Evolutionary conservation across 2,113 vertebrate species (phyloP), one percentile per base, ranked within the genome.

Genomic region (Heterotilapia buettikoferi): DNA sequence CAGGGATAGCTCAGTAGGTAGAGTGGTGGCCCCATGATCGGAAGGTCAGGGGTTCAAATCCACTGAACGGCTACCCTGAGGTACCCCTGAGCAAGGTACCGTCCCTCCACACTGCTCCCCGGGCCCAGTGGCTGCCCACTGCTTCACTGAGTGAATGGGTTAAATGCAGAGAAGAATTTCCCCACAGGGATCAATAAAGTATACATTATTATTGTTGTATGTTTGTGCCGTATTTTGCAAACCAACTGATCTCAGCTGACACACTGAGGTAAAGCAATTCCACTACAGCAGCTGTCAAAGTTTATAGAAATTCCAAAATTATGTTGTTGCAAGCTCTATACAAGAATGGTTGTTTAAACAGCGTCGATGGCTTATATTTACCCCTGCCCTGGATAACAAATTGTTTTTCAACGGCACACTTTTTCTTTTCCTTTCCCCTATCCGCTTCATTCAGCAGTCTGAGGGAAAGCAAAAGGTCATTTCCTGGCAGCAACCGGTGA

Each of bases 401-500:
- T 85, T 21, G 5, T 47, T 87, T 53, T 82, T 68, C 56, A 47
- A 3, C 57, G 2, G 29, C 66, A 66, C 36, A 78, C 80, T 83
- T 87, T 80, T 79, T 83, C 57, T 80, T 84, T 80, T 86, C 73
- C 89, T 47, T 33, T 82, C 84, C 86, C 85, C 19, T 79, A 61
- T 54, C 83, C 13, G 73, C 53, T 57, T 84, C 59, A 50, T 71
- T 85, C 81, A 80, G 63, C 85, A 79, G 36, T 80, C 33, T 38
- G 84, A 57, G 68, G 59, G 50, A 79, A 83, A 57, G 36, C 38
- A 85, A 87, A 88, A 89, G 86, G 86, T 90, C 84, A 92, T 36
- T 79, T 91, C 92, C 86, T 47, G 78, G 85, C 71, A 88, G 82
- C 8, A 80, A 29, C 61, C 3, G 7, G 7, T 71, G 36, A 56